Evolutionary conservation across 2,797 vertebrate genomes (phyloP), one percentile per base, ranked within the genome.

Genomic region (Channallabes apus): DNA sequence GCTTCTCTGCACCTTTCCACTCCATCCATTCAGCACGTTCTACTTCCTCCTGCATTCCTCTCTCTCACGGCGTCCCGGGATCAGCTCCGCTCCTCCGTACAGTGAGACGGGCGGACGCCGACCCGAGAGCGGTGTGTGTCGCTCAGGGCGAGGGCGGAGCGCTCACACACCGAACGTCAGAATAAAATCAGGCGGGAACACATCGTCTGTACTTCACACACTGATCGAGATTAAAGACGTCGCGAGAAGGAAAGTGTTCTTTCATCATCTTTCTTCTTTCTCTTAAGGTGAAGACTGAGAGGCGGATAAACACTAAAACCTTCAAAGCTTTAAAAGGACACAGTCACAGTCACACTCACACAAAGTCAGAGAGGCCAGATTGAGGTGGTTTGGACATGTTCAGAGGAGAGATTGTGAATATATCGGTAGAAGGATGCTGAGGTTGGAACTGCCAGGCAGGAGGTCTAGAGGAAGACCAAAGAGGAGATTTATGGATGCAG

Each of bases 11-110:
- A 80, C 61, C 78, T 65, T 6, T 80, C 64, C 59, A 80, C 61
- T 64, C 64, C 46, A 32, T 35, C 64, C 64, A 81, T 81, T 81
- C 79, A 81, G 62, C 62, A 3, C 35, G 11, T 54, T 80, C 61
- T 51, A 65, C 61, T 80, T 81, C 79, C 79, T 67, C n/a, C 14
- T 67, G 6, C 59, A 6, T 64, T 68, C 46, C n/a, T n/a, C n/a
- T 81, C 78, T 65, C 65, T 51, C 61, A 18, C 11, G 0, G 24
- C 17, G n/a, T 18, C 46, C 41, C 51, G 9, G 72, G 72, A 75
- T 56, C 41, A 14, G 41, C 24, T n/a, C 69, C 24, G 24, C 11
- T 6, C 22, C 4, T 46, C 29, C 29, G 29, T 14, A 6, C 64
- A 5, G 4, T 2, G 15, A 32, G 64, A 15, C 15, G 12, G 61